phyloP scores from a whole-genome alignment of 92 coral and sea anemone genomes.

The Actinostola sp. region DNA sequence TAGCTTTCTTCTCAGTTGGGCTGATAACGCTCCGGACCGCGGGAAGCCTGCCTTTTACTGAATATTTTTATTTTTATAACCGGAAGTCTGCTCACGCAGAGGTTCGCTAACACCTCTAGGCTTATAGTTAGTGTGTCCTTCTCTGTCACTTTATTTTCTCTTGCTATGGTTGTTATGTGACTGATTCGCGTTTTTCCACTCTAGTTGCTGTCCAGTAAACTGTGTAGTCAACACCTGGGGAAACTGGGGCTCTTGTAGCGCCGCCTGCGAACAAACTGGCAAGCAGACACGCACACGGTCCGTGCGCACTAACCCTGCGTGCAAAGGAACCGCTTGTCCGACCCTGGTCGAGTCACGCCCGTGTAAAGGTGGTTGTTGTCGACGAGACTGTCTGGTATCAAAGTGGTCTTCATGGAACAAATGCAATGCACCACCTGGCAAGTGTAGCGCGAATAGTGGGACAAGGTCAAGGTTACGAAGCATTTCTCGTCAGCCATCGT shows the following conservation, averaged over 20 bases:
- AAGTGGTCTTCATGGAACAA: slow-evolving; percentile 73
- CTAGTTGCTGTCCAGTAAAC: slow-evolving; percentile 86
- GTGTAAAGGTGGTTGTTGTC: slow-evolving; percentile 81
- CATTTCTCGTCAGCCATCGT: slow-evolving; percentile 44
- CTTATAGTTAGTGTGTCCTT: neutral
- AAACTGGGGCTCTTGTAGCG: slow-evolving; percentile 70
- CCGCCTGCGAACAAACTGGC: slow-evolving; percentile 71
- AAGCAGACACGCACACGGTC: slow-evolving; percentile 54
- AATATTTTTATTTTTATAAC: no score
- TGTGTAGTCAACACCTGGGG: slow-evolving; percentile 73
- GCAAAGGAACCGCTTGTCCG: slow-evolving; percentile 76
- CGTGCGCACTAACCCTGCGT: slow-evolving; percentile 41
- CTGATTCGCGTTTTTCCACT: neutral
- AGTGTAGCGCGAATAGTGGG: slow-evolving; percentile 55
- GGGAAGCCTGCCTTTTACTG: no score
- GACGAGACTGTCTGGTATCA: slow-evolving; percentile 61
- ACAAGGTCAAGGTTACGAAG: slow-evolving; percentile 55
- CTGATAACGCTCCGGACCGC: no score
- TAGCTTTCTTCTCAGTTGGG: no score
- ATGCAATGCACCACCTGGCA: slow-evolving; percentile 69
- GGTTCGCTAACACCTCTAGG: no score
- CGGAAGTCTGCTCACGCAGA: no score
- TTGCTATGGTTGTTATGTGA: neutral
- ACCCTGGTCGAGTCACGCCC: slow-evolving; percentile 51
- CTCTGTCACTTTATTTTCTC: neutral